phyloP scores from a whole-genome alignment of 2,113 vertebrate species.

The Lutjanus erythropterus region DNA sequence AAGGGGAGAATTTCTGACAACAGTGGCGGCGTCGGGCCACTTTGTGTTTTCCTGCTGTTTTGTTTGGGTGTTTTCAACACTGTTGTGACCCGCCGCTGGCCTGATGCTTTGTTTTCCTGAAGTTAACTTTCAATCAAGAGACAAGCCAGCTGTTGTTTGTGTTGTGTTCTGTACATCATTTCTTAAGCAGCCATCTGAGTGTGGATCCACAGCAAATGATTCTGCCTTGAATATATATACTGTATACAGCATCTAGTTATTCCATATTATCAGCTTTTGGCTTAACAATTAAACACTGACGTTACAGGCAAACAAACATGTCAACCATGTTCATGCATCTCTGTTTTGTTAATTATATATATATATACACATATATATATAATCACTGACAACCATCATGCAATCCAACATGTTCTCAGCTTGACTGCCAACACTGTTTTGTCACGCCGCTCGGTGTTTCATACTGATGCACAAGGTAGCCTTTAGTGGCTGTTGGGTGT shows the following conservation, averaged over 20 bases:
- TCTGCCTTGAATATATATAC: slow-evolving; percentile 35
- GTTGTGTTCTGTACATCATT: slow-evolving; percentile 56
- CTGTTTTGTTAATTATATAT: slow-evolving; percentile 11
- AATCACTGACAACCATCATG: slow-evolving; percentile 2
- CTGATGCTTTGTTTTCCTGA: slow-evolving; percentile 65
- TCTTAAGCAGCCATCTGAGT: slow-evolving; percentile 47
- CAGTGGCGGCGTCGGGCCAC: slow-evolving; percentile 44
- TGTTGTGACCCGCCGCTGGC: slow-evolving; percentile 57
- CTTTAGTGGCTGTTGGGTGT: too few species aligned
- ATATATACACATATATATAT: too few species aligned
- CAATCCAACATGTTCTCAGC: too few species aligned
- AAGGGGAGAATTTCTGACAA: slow-evolving; percentile 64
- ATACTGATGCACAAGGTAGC: too few species aligned
- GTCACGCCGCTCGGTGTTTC: too few species aligned
- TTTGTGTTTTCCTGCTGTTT: slow-evolving; percentile 70
- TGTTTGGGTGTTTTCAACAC: slow-evolving; percentile 75
- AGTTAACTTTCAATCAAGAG: slow-evolving; percentile 78
- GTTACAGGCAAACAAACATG: background rate
- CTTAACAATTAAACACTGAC: slow-evolving; percentile 24
- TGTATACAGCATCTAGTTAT: slow-evolving; percentile 16
- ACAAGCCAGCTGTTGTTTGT: slow-evolving; percentile 74
- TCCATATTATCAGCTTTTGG: slow-evolving; percentile 15
- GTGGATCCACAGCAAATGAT: slow-evolving; percentile 18
- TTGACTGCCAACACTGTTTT: too few species aligned
- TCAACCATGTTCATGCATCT: slow-evolving; percentile 9